These are phyloP conservation scores for Eulimnadia texana DNA, from an alignment of 1,140 invertebrate genomes.

Conservation along the genomic window DNA sequence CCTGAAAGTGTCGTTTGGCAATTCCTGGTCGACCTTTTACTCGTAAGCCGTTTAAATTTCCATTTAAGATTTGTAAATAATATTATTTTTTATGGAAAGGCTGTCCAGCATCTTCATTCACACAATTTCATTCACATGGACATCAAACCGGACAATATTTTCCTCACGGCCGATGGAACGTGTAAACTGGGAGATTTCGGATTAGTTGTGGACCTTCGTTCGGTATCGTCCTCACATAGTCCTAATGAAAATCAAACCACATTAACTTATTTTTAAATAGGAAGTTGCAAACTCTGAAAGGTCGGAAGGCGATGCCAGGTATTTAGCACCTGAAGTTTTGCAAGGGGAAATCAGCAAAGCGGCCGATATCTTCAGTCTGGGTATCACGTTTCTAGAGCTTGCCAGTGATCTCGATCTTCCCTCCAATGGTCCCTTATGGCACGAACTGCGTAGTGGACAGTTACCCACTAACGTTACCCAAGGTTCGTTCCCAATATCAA, in stretches of 20 bases:
- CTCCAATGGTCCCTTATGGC: conserved; percentile 48
- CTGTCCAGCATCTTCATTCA: conserved; percentile 48
- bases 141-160: conserved; percentile 62
- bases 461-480: conserved; percentile 34
- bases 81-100: conserved; percentile 27
- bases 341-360: conserved; percentile 42
- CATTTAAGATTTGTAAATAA: no score
- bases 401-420: conserved; percentile 54
- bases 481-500: conserved; percentile 9
- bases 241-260: background rate
- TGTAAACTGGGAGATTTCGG: conserved; percentile 64
- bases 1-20: conserved; percentile 36
- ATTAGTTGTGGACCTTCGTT: conserved; percentile 46
- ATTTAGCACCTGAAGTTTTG: conserved; percentile 55
- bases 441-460: conserved; percentile 40
- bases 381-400: conserved; percentile 55
- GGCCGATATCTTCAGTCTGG: conserved; percentile 50
- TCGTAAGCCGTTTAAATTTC: conserved; percentile 30
- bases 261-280: background rate
- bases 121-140: conserved; percentile 54
- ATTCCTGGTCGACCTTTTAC: conserved; percentile 37
- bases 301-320: conserved; percentile 60
- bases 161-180: conserved; percentile 39
- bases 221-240: conserved; percentile 28
- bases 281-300: conserved; percentile 35